Conservation (phyloP, 2,797 vertebrate species). For the Amniataba percoides region DNA sequence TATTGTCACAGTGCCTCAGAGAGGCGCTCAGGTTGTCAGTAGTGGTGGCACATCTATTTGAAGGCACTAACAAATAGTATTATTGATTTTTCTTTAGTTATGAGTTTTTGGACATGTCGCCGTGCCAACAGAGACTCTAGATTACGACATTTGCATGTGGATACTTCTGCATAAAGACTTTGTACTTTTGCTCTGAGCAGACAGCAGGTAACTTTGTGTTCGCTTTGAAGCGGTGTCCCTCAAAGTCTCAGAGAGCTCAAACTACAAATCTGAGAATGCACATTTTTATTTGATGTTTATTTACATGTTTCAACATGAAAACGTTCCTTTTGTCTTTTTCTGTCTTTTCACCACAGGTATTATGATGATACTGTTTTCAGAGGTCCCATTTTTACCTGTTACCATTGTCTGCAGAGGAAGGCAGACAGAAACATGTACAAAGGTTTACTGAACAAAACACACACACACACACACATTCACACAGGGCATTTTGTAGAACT, state of each 20-base stretch:
- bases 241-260: neutral
- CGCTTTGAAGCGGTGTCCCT: neutral
- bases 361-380: neutral
- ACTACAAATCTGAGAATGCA: neutral
- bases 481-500: constrained; percentile 13
- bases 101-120: too few species aligned
- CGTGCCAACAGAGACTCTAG: too few species aligned
- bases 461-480: neutral
- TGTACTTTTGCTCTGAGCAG: too few species aligned
- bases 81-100: too few species aligned
- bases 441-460: constrained; percentile 14
- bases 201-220: too few species aligned
- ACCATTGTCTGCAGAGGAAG: neutral
- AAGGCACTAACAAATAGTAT: too few species aligned
- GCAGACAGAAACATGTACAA: neutral
- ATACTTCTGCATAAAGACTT: too few species aligned
- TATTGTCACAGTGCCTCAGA: too few species aligned
- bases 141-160: too few species aligned
- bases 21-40: too few species aligned
- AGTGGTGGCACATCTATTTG: too few species aligned
- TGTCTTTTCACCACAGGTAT: neutral
- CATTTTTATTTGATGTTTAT: neutral
- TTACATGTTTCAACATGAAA: neutral
- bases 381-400: neutral
- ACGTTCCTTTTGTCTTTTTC: neutral